phyloP scores from a whole-genome alignment of 2,888 invertebrate species.

The Agapostemon virescens region DNA sequence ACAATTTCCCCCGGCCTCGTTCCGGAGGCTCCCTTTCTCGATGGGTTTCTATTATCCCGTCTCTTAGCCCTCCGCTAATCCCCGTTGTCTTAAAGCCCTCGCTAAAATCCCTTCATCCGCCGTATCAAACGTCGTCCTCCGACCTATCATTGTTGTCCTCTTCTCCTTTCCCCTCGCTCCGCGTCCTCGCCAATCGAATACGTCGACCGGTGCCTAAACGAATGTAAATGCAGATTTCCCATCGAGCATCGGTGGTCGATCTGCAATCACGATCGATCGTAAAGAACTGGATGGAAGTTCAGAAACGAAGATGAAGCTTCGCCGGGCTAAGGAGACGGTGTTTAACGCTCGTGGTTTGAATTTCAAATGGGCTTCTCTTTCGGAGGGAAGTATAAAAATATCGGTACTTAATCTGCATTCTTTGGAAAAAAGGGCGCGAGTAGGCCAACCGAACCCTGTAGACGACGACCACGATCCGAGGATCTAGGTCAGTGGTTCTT shows the following conservation, averaged over 20 bases:
- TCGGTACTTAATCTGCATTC: constrained; percentile 62
- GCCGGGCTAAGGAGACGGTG: not conserved
- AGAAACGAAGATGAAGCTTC: not conserved
- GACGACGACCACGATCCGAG: constrained; percentile 3
- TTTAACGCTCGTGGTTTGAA: constrained; percentile 19
- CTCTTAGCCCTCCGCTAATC: not conserved
- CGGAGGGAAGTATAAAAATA: constrained; percentile 34
- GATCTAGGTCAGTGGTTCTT: constrained; percentile 46
- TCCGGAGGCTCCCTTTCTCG: not conserved
- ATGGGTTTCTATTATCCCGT: not conserved
- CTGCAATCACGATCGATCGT: not conserved
- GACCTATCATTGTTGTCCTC: not conserved
- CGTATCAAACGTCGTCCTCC: constrained; percentile 2
- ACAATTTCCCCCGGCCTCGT: not conserved
- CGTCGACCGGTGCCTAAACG: not conserved
- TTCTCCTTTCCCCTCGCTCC: not conserved
- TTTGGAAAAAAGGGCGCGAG: constrained; percentile 55
- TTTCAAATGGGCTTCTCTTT: constrained; percentile 26
- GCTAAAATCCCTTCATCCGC: not conserved
- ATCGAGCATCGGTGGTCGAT: not conserved
- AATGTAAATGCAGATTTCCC: not conserved
- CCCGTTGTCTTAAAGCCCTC: not conserved
- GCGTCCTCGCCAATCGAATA: not conserved
- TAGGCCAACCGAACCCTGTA: constrained; percentile 25
- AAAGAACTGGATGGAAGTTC: not conserved